These are phyloP conservation scores for Lordiphosa clarofinis DNA, from an alignment of 1,140 invertebrate genomes.

Conservation along the genomic window DNA sequence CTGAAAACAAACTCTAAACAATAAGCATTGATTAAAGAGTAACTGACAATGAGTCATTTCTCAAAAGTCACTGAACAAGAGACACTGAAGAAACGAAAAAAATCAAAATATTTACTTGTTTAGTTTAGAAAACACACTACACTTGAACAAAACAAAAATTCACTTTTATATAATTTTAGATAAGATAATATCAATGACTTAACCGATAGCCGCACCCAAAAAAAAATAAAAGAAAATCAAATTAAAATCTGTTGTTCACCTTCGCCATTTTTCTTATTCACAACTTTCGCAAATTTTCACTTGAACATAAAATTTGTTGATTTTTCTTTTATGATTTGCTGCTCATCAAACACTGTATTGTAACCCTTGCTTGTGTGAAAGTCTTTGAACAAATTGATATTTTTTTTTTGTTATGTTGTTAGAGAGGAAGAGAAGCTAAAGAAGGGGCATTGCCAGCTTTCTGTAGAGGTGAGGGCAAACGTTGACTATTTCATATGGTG, in stretches of 20 bases:
- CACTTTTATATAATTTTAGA: constrained; percentile 5
- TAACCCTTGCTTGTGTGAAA: constrained; percentile 45
- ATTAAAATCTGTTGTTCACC: constrained; percentile 32
- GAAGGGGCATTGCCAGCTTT: constrained; percentile 24
- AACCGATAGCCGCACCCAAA: constrained; percentile 10
- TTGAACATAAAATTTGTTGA: constrained; percentile 21
- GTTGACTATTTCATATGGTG: not conserved
- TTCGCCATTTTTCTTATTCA: constrained; percentile 46
- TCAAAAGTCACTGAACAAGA: too few species aligned
- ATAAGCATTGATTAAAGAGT: too few species aligned
- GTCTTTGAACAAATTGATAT: constrained; percentile 40
- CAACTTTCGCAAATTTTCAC: constrained; percentile 38
- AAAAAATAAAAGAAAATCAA: not conserved
- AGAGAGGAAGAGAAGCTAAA: constrained; percentile 1
- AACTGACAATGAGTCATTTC: too few species aligned
- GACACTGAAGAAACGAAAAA: too few species aligned
- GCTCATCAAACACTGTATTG: constrained; percentile 44
- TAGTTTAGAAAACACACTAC: too few species aligned
- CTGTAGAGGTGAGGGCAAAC: constrained; percentile 1
- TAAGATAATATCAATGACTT: constrained; percentile 14
- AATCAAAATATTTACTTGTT: too few species aligned
- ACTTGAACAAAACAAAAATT: not conserved
- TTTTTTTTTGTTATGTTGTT: constrained; percentile 15
- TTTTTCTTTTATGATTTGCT: constrained; percentile 29
- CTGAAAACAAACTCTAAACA: too few species aligned